Evolutionary conservation across 2,888 invertebrate species (phyloP).

Genomic region (Drosophila neonasuta): DNA sequence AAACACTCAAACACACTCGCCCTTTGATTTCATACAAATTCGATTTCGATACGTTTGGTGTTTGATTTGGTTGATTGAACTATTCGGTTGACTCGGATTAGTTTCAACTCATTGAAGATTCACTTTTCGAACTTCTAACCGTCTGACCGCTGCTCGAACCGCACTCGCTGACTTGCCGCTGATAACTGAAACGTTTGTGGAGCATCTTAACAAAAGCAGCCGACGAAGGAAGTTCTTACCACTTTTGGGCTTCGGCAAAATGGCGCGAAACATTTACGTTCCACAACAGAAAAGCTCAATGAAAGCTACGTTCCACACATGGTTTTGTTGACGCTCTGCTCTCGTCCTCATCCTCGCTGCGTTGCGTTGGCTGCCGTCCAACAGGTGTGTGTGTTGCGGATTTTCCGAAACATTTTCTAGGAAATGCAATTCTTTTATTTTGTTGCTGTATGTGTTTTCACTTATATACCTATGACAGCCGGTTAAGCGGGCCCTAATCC

Average conservation of each 20-base stretch:
- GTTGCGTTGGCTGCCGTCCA: conserved; percentile 23
- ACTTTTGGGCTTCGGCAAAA: conserved; percentile 55
- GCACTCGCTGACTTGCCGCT: conserved; percentile 61
- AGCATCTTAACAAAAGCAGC: conserved; percentile 66
- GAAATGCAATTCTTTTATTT: conserved; percentile 55
- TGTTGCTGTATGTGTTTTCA: not conserved
- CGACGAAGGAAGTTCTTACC: conserved; percentile 58
- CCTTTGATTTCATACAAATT: not conserved
- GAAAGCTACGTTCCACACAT: conserved; percentile 64
- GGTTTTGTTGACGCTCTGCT: conserved; percentile 2
- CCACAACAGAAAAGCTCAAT: conserved; percentile 65
- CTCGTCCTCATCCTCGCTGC: conserved; percentile 10
- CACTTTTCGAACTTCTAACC: not conserved
- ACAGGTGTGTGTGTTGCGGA: conserved; percentile 52
- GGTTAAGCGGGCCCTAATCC: conserved; percentile 47
- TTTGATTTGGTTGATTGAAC: conserved; percentile 4
- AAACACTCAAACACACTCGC: not conserved
- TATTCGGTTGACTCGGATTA: conserved; percentile 3
- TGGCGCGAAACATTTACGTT: conserved; percentile 63
- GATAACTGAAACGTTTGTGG: conserved; percentile 58
- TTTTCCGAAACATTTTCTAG: conserved; percentile 17
- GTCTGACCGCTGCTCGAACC: conserved; percentile 48
- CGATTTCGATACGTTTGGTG: not conserved
- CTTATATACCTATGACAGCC: not conserved
- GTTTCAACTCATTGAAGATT: not conserved